Conservation (phyloP, 2,888 invertebrate genomes). For the Cancer borealis region DNA sequence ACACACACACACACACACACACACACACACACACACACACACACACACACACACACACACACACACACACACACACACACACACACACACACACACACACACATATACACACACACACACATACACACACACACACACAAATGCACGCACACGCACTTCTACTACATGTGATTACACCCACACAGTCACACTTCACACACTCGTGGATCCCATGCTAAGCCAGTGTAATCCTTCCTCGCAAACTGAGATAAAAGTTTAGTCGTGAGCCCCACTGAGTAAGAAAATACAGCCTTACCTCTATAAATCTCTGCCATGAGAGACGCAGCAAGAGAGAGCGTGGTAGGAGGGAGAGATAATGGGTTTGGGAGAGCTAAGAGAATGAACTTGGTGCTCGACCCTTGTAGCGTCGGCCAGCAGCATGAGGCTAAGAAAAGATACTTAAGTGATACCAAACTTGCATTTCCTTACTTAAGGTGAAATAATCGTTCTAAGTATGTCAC, state of each 20-base stretch:
- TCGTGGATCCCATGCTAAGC: background rate
- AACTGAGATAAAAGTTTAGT: background rate
- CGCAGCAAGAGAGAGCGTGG: background rate
- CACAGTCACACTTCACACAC: background rate
- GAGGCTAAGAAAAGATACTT: background rate
- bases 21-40: background rate
- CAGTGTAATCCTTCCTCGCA: background rate
- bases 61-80: background rate
- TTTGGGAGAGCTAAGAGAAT: background rate
- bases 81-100: background rate
- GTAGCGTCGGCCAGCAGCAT: background rate
- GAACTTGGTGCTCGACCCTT: background rate
- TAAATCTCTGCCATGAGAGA: background rate
- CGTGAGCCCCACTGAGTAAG: slow-evolving; percentile 18
- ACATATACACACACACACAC: background rate
- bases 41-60: background rate
- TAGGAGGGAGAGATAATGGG: slow-evolving; percentile 13
- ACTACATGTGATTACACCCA: background rate
- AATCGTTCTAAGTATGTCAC: background rate
- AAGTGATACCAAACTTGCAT: background rate
- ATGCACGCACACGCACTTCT: background rate
- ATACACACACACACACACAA: background rate
- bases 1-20: background rate
- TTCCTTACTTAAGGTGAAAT: background rate
- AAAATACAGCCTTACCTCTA: background rate